Evolutionary conservation across 2,113 vertebrate genomes (phyloP), one percentile per base, ranked within the genome.

Genomic region (Clarias macrocephalus): DNA sequence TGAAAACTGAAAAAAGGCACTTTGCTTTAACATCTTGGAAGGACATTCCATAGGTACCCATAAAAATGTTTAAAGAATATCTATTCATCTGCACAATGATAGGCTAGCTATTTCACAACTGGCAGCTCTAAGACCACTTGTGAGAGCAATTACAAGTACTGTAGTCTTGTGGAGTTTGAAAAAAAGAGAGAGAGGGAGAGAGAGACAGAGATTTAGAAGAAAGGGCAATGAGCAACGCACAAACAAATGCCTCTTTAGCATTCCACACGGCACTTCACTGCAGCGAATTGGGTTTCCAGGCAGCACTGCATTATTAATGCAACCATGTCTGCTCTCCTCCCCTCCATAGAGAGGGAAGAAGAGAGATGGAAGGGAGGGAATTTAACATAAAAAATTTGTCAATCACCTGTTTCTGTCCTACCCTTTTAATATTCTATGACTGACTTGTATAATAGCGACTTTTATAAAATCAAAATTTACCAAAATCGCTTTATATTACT

Each of bases 281-380:
- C 95, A 95, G 95, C 88, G 92, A 89, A 92, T 94, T 94, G 91
- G 84, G 93, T 94, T 95, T 95, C 94, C 93, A 95, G 94, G 95
- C 95, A 94, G 93, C 93, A 85, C 92, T 95, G 94, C 95, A 95
- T 95, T 96, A 95, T 95, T 95, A 94, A 95, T 95, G 92, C 94
- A 89, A 89, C 87, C 92, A 91, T 93, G 90, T 92, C 90, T 91
- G 91, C 89, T 57, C 57, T 80, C 83, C 73, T 82, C 92, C 92
- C 86, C 84, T 91, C 90, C 92, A 33, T 87, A 86, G 56, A 89
- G 59, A 72, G 75, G 86, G 42, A 63, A 66, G 65, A 30, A 63
- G 76, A 81, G 65, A 75, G 86, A 88, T 62, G 82, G 59, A 68
- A 63, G 52, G n/a, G 56, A 23, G 68, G 63, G 25, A 87, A 60